These are phyloP conservation scores for Crossocerus cetratus DNA, from an alignment of 2,888 invertebrate species.

Conservation along the genomic window DNA sequence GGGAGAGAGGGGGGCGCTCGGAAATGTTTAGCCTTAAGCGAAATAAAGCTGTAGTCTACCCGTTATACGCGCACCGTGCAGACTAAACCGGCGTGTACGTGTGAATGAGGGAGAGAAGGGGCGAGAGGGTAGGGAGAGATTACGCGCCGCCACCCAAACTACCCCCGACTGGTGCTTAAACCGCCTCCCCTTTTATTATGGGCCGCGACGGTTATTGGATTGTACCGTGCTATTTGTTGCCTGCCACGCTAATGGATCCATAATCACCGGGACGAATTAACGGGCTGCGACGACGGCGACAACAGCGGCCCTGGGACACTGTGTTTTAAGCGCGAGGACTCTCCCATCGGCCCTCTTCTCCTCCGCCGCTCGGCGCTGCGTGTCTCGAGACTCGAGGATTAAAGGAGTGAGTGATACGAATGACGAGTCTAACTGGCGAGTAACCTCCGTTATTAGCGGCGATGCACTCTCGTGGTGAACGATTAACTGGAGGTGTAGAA, in stretches of 20 bases:
- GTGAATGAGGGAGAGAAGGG: background rate
- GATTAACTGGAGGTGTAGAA: too few species aligned
- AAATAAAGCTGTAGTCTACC: background rate
- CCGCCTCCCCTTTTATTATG: slow-evolving; percentile 70
- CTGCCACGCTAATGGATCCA: slow-evolving; percentile 74
- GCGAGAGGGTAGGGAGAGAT: background rate
- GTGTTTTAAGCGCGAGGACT: slow-evolving; percentile 43
- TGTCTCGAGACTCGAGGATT: too few species aligned
- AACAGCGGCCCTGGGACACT: slow-evolving; percentile 6
- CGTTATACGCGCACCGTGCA: background rate
- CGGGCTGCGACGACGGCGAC: slow-evolving; percentile 50
- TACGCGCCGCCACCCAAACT: slow-evolving; percentile 59
- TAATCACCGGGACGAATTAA: slow-evolving; percentile 73
- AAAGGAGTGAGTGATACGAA: too few species aligned
- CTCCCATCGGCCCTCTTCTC: slow-evolving; percentile 9
- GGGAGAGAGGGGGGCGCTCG: background rate
- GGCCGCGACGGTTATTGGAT: slow-evolving; percentile 73
- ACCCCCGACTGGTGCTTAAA: slow-evolving; percentile 70
- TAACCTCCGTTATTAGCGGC: too few species aligned
- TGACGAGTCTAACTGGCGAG: too few species aligned
- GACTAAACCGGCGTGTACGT: background rate
- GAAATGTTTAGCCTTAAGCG: background rate
- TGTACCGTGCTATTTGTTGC: slow-evolving; percentile 73
- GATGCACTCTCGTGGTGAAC: too few species aligned
- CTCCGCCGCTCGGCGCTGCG: background rate